Percentiles rank a stretch among this genome's conserved stretches.
These are phyloP conservation scores for Synchiropus splendidus DNA, from an alignment of 2,113 vertebrate genomes.

Conservation along the genomic window DNA sequence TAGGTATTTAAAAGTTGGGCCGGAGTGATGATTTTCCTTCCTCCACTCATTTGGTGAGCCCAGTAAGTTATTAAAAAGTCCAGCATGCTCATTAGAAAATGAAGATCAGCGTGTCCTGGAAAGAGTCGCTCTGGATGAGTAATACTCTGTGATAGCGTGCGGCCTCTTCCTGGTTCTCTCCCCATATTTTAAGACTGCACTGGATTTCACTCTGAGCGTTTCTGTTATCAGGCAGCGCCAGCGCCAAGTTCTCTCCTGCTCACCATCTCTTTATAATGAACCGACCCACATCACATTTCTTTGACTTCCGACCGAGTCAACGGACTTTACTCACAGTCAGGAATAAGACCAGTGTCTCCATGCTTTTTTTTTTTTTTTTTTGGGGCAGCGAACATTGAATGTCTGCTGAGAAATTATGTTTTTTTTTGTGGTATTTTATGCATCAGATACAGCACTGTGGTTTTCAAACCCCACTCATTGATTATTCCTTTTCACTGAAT, in stretches of 20 bases:
- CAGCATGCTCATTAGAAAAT: constrained; percentile 19
- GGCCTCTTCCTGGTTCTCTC: constrained; percentile 33
- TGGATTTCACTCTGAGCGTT: constrained; percentile 22
- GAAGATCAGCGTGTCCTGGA: constrained; percentile 27
- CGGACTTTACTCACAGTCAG: constrained; percentile 19
- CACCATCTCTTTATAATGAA: constrained; percentile 43
- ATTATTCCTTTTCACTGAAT: constrained; percentile 5
- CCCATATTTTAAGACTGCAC: constrained; percentile 50
- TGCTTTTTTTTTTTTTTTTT: constrained; percentile 10
- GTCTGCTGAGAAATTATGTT: constrained; percentile 7
- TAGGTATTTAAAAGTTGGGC: too few species aligned
- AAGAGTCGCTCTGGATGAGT: constrained; percentile 11
- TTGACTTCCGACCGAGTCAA: constrained; percentile 22
- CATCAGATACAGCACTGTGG: constrained; percentile 18
- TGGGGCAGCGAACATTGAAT: constrained; percentile 2
- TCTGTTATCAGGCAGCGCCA: constrained; percentile 48
- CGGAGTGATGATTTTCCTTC: constrained; percentile 5
- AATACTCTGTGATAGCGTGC: background rate
- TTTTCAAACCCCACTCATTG: constrained; percentile 14
- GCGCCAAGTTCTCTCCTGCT: constrained; percentile 34
- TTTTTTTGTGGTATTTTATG: constrained; percentile 6
- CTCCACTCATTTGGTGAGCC: constrained; percentile 9
- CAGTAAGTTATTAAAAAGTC: constrained; percentile 26
- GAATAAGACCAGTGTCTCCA: constrained; percentile 3
- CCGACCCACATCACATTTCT: constrained; percentile 26